Evolutionary conservation across 2,797 vertebrate genomes (phyloP).

Genomic region (Poecilia gillii): DNA sequence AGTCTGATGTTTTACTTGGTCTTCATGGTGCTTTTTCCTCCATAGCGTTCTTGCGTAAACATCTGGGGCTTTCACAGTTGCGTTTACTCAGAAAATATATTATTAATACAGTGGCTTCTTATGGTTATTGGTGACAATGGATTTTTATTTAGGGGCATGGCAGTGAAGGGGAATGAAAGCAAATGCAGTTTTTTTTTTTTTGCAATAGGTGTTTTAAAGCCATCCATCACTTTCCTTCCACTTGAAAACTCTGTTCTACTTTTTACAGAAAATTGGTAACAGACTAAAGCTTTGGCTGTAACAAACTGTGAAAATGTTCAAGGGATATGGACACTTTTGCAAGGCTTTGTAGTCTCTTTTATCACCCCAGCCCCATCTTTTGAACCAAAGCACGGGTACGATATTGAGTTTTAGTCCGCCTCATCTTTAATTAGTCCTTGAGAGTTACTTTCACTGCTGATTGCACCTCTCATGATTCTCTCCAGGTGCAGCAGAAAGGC

Average conservation of each 20-base stretch:
- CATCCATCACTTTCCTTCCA: not conserved
- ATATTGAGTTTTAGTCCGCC: conserved; percentile 42
- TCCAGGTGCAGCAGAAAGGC: conserved; percentile 66
- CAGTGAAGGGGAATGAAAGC: not conserved
- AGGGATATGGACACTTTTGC: not conserved
- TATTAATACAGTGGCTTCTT: not conserved
- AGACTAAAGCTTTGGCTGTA: not conserved
- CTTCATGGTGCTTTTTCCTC: not conserved
- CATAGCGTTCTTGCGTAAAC: not conserved
- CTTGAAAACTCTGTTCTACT: not conserved
- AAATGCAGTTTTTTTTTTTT: not conserved
- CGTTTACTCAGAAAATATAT: not conserved
- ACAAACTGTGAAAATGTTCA: not conserved
- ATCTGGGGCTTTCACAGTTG: not conserved
- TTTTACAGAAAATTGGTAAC: not conserved
- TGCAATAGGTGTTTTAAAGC: not conserved
- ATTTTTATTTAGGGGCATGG: not conserved
- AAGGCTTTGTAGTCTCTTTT: not conserved
- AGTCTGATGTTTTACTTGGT: not conserved
- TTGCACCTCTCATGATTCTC: conserved; percentile 78
- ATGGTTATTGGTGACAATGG: not conserved
- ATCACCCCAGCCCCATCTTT: conserved; percentile 29
- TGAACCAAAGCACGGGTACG: conserved; percentile 52
- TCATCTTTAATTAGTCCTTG: conserved; percentile 47
- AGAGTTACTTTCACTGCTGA: conserved; percentile 55